These are phyloP conservation scores for Albula goreensis DNA, from an alignment of 2,113 vertebrate genomes.

Conservation along the genomic window DNA sequence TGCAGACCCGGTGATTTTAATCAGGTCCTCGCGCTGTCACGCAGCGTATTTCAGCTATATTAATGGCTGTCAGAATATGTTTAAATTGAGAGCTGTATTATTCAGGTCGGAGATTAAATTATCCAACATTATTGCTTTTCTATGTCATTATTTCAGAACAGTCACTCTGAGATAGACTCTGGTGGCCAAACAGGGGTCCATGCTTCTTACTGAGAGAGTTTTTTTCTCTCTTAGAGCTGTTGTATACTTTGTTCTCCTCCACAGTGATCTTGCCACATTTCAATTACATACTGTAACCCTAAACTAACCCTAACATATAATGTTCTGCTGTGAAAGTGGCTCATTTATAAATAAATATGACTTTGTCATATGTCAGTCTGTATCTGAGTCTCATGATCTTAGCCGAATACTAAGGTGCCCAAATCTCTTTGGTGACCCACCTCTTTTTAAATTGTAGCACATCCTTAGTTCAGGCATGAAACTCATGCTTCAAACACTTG, in stretches of 20 bases:
- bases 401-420: too few species aligned
- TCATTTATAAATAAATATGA: neutral
- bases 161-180: neutral
- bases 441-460: too few species aligned
- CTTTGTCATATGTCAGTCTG: too few species aligned
- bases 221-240: neutral
- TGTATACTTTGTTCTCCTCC: neutral
- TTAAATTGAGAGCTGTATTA: neutral
- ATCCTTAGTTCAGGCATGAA: too few species aligned
- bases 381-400: too few species aligned
- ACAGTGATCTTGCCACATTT: neutral
- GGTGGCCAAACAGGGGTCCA: neutral
- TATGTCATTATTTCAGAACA: slow-evolving; percentile 1
- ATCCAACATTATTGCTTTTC: neutral
- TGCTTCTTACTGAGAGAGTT: neutral
- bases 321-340: neutral
- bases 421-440: too few species aligned
- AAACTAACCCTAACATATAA: neutral
- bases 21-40: neutral
- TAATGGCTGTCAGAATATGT: neutral
- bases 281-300: neutral
- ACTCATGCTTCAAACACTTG: too few species aligned
- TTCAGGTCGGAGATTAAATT: neutral
- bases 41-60: slow-evolving; percentile 1
- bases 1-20: slow-evolving; percentile 11